phyloP scores from a whole-genome alignment of 2,113 vertebrate genomes.

The Fregetta grallaria region DNA sequence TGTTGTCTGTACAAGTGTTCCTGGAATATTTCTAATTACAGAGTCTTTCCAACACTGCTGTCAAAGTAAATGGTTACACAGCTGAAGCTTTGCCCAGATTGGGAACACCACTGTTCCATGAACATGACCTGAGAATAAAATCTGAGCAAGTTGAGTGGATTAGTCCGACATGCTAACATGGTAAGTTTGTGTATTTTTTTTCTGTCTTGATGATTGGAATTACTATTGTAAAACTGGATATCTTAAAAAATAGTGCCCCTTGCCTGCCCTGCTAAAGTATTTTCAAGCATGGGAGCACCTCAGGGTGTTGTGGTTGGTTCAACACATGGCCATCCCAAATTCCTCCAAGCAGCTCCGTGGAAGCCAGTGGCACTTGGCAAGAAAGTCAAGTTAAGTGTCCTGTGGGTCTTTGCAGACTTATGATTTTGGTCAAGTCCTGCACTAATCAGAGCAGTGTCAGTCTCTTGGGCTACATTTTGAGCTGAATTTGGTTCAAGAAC shows the following conservation, averaged over 20 bases:
- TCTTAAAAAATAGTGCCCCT: neutral
- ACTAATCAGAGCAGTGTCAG: neutral
- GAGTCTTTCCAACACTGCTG: neutral
- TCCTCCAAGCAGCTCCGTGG: neutral
- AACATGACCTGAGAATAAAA: neutral
- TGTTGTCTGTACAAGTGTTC: neutral
- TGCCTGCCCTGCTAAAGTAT: neutral
- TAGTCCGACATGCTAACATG: neutral
- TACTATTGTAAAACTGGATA: neutral
- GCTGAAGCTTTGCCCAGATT: neutral
- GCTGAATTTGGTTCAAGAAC: neutral
- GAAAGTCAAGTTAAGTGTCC: neutral
- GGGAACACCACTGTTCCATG: neutral
- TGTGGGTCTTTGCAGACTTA: neutral
- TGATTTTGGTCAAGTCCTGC: neutral
- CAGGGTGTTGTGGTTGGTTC: neutral
- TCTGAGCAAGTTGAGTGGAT: neutral
- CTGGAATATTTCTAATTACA: constrained; percentile 11
- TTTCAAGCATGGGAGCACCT: neutral
- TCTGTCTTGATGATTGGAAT: neutral
- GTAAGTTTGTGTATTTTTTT: neutral
- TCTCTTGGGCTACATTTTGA: neutral
- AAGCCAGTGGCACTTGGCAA: neutral
- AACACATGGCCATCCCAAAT: rapidly evolving
- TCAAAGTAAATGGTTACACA: neutral